These are phyloP conservation scores for Polydrusus cervinus DNA, from an alignment of 2,888 invertebrate species.

Conservation along the genomic window DNA sequence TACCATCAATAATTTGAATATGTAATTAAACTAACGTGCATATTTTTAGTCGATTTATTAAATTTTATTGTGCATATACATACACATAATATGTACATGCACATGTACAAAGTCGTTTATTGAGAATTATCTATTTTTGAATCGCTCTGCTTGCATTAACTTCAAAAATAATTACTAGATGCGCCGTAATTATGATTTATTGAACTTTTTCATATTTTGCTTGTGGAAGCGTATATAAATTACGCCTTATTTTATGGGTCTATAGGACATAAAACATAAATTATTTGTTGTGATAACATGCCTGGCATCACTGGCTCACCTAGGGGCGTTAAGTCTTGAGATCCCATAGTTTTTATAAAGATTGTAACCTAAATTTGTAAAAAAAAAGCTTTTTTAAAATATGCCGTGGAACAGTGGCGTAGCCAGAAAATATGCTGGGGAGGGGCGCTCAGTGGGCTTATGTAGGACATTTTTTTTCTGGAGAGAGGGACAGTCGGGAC, in stretches of 20 bases:
- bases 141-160: slow-evolving; percentile 1
- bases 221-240: background rate
- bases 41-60: background rate
- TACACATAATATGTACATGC: background rate
- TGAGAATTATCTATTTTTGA: slow-evolving; percentile 22
- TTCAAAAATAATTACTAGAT: slow-evolving; percentile 9
- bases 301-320: too few relatives aligned
- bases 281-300: background rate
- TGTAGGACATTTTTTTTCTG: too few relatives aligned
- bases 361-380: too few relatives aligned
- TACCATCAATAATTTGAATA: background rate
- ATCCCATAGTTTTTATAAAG: too few relatives aligned
- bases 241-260: background rate
- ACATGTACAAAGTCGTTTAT: slow-evolving; percentile 8
- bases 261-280: background rate
- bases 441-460: too few relatives aligned
- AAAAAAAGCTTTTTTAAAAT: too few relatives aligned
- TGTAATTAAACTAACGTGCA: background rate
- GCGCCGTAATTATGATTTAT: background rate
- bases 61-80: background rate
- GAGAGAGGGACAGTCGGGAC: too few relatives aligned
- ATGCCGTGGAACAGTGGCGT: too few relatives aligned
- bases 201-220: background rate
- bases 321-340: too few relatives aligned
- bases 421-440: too few relatives aligned